Conservation (phyloP, 2,888 invertebrate genomes). For the Sericinus montela region DNA sequence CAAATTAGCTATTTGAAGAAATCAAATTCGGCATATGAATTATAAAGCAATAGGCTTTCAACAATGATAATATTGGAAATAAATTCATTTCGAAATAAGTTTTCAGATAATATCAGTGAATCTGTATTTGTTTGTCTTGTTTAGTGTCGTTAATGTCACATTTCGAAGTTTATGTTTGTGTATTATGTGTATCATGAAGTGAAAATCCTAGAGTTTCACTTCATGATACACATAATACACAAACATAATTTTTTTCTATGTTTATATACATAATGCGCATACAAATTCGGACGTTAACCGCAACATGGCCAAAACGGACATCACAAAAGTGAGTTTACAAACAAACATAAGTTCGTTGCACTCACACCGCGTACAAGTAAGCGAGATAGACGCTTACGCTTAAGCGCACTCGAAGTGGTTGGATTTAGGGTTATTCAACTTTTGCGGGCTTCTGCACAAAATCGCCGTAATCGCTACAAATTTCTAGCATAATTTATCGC, state of each 20-base stretch:
- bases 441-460: slow-evolving; percentile 31
- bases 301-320: slow-evolving; percentile 27
- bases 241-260: background rate
- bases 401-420: slow-evolving; percentile 37
- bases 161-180: no score
- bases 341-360: slow-evolving; percentile 54
- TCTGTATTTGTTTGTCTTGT: no score
- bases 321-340: slow-evolving; percentile 50
- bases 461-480: slow-evolving; percentile 14
- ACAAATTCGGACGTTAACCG: slow-evolving; percentile 18
- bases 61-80: no score
- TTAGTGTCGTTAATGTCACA: no score
- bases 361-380: slow-evolving; percentile 35
- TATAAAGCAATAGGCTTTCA: no score
- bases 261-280: background rate
- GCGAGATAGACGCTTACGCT: slow-evolving; percentile 38
- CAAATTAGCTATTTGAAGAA: no score
- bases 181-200: no score
- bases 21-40: no score
- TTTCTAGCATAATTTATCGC: slow-evolving; percentile 14
- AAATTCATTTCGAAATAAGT: no score
- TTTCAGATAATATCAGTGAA: no score
- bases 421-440: slow-evolving; percentile 62
- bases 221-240: no score
- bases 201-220: no score